phyloP scores from a whole-genome alignment of 2,113 vertebrate genomes.

The Catharus bicknelli region DNA sequence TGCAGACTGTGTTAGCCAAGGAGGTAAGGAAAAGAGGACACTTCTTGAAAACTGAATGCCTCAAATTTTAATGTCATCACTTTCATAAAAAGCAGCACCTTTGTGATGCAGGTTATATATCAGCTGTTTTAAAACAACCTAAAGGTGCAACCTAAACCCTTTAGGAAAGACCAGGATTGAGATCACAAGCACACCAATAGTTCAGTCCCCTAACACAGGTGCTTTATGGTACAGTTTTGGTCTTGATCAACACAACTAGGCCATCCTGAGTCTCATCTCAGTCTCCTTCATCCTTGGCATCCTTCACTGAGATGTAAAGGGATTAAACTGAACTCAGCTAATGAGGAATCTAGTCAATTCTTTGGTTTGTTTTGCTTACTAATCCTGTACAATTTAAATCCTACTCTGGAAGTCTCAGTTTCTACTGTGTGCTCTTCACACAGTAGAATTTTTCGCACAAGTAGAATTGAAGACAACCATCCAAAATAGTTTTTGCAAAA shows the following conservation, averaged over 20 bases:
- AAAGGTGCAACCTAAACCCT: not conserved
- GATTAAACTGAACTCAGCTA: not conserved
- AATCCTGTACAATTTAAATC: not conserved
- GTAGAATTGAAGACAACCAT: not conserved
- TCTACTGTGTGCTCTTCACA: not conserved
- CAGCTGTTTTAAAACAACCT: not conserved
- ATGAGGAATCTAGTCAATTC: not conserved
- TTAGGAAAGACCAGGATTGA: fast-evolving
- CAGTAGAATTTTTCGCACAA: too few species aligned
- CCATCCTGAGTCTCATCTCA: not conserved
- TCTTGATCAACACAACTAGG: not conserved
- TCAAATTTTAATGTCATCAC: not conserved
- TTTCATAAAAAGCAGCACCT: not conserved
- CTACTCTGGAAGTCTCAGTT: not conserved
- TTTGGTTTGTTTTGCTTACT: not conserved
- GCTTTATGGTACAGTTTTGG: not conserved
- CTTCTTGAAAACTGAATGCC: not conserved
- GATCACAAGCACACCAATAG: not conserved
- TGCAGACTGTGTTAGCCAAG: not conserved
- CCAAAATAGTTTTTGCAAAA: not conserved
- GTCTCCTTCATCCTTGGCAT: not conserved
- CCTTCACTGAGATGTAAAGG: not conserved
- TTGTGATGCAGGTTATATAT: not conserved
- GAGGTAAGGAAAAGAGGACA: not conserved
- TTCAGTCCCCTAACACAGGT: too few species aligned